Evolutionary conservation across 2,888 invertebrate genomes (phyloP).

Genomic region (Serripes groenlandicus): DNA sequence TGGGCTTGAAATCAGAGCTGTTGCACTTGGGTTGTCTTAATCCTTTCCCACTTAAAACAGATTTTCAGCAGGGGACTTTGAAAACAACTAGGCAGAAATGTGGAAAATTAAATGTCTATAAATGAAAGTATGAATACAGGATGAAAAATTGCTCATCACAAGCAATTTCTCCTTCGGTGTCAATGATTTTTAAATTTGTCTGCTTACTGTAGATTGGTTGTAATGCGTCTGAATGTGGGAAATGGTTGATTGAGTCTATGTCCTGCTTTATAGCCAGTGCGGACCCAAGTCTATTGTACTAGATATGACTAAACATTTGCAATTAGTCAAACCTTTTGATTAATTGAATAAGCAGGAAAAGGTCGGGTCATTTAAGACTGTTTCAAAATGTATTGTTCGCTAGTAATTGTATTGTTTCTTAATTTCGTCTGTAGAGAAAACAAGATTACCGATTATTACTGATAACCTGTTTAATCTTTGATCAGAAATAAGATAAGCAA

Average conservation of each 20-base stretch:
- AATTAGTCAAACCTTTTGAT: no score
- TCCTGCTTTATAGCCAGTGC: no score
- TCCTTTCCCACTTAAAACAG: no score
- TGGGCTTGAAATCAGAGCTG: no score
- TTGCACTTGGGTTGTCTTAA: no score
- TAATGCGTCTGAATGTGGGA: neutral
- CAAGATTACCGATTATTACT: conserved; percentile 14
- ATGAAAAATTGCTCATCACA: neutral
- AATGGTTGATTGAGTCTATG: no score
- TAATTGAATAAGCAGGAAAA: neutral
- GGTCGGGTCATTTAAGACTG: neutral
- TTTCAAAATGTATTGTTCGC: neutral
- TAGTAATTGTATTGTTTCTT: neutral
- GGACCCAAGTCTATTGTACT: no score
- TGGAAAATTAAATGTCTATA: neutral
- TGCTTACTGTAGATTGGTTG: neutral
- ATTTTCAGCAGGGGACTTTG: no score
- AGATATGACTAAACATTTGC: no score
- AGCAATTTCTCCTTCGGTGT: neutral
- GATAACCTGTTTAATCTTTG: conserved; percentile 15
- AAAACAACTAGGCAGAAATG: no score
- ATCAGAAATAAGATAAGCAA: conserved; percentile 28
- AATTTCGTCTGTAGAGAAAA: neutral
- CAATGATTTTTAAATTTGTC: neutral
- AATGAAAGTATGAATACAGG: neutral